phyloP scores from a whole-genome alignment of 1,140 invertebrate species.

The Melipona quadrifasciata region DNA sequence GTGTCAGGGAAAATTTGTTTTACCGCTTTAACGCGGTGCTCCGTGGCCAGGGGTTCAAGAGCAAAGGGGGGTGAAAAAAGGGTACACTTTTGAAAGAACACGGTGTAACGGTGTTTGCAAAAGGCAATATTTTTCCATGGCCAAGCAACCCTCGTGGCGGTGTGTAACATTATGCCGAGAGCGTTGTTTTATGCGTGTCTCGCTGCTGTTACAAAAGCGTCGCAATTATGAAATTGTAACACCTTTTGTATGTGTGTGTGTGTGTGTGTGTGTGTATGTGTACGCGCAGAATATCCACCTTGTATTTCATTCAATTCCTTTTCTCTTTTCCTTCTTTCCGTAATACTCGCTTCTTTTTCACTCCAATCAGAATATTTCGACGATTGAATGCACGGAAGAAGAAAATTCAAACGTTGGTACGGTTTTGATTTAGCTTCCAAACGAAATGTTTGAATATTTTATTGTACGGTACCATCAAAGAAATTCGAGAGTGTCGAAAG shows the following conservation, averaged over 20 bases:
- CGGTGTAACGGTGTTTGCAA: not conserved
- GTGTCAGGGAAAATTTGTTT: conserved; percentile 18
- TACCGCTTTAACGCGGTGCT: conserved; percentile 2
- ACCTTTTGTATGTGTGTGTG: not conserved
- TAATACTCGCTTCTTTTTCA: not conserved
- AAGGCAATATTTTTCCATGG: conserved; percentile 34
- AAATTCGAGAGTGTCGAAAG: not conserved
- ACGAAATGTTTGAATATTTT: not conserved
- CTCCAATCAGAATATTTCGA: not conserved
- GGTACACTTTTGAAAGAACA: not conserved
- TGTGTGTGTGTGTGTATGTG: too few species aligned
- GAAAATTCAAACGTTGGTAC: not conserved
- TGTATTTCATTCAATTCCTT: too few species aligned
- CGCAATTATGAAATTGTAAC: conserved; percentile 44
- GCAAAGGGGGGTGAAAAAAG: not conserved
- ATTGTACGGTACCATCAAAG: not conserved
- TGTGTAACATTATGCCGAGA: conserved; percentile 31
- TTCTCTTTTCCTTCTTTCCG: not conserved
- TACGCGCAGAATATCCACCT: not conserved
- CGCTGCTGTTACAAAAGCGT: not conserved
- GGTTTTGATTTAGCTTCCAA: not conserved
- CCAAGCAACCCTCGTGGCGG: not conserved
- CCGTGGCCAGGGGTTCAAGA: too few species aligned
- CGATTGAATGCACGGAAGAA: not conserved
- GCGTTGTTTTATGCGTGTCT: conserved; percentile 36